Evolutionary conservation across 2,797 vertebrate species (phyloP).

Genomic region (Pyrocephalus nanus): DNA sequence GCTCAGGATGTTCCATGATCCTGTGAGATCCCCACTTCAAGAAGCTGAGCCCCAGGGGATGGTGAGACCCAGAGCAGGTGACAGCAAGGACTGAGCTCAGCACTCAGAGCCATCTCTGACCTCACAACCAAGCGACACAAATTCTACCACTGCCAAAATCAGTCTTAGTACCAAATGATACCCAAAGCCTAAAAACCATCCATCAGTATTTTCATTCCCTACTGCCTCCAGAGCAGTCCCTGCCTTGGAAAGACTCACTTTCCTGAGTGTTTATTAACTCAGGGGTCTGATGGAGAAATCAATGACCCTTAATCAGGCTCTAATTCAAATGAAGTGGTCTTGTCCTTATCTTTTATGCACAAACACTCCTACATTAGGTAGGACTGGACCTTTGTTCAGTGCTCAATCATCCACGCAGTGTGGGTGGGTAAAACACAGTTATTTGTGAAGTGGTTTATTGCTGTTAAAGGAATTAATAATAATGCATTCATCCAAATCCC

Average conservation of each 20-base stretch:
- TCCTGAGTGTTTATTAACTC: neutral
- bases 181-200: neutral
- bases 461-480: neutral
- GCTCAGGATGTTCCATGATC: neutral
- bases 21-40: neutral
- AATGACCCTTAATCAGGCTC: neutral
- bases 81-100: neutral
- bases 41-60: neutral
- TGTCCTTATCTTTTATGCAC: neutral
- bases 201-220: neutral
- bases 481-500: neutral
- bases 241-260: neutral
- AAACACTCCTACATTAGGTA: fast-evolving
- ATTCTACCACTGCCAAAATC: neutral
- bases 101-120: neutral
- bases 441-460: neutral
- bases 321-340: neutral
- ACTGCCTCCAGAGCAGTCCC: neutral
- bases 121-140: neutral
- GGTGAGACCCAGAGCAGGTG: neutral
- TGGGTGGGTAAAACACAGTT: neutral
- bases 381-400: neutral
- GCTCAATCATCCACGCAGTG: fast-evolving
- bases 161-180: neutral
- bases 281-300: neutral